Base-by-base conservation (phyloP, 2,113 vertebrate species). In the Quiscalus mexicanus region DNA sequence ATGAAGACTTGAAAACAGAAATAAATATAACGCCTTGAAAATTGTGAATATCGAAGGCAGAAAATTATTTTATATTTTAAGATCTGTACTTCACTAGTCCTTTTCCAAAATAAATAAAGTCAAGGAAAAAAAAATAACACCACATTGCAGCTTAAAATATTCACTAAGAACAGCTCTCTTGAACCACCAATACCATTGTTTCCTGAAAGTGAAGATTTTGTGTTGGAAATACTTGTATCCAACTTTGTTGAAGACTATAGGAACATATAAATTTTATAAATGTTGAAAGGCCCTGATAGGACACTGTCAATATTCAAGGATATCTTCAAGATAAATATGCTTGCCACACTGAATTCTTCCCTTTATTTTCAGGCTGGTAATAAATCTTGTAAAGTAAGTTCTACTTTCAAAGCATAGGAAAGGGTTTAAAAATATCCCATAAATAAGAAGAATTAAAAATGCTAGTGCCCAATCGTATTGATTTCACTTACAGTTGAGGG, bases 51-150 rank as follows among this genome's bases (percentile, higher is more conserved):
- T 15, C 31, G 58, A 88, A 95, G 82, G 71, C 71, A 95, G 55
- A 35, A 31, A 28, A 27, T 58, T 28, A 82, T 69, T 96, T 88
- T 84, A 87, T 95, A 88, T 67, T 83, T 80, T 68, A 71, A 68
- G 84, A 92, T 84, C 81, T 94, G 81, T 41, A 95, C 71, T 85
- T 97, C 82, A 60, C 62, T 84, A 70, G 37, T 85, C 44, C 18
- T 88, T 93, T 85, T 92, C 74, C 88, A 90, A 92, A 96, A 97
- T 86, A 95, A 96, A 96, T 80, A 92, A 78, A 79, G 67, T 89
- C 84, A 94, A 80, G 85, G 68, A 47, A 87, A 95, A 87, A 95
- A 95, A 89, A 58, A 70, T 41, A 74, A 45, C 44, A 76, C 74
- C 91, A 97, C 89, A 89, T 90, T 90, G 71, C 80, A 84, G 87